These are phyloP conservation scores for Esox masquinongy DNA, from an alignment of 2,797 vertebrate species.

Conservation along the genomic window DNA sequence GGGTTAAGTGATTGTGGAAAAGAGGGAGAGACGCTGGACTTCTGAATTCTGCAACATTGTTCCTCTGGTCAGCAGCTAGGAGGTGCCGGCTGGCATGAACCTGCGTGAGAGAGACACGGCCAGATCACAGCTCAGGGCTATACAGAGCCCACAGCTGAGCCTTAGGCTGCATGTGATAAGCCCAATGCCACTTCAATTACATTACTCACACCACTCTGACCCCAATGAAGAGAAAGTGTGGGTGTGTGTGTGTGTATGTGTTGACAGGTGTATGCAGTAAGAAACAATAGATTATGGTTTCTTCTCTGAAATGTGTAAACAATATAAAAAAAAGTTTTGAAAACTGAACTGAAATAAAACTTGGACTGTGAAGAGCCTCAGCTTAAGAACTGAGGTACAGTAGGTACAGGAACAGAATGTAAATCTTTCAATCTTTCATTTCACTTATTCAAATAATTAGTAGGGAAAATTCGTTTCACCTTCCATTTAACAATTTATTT, in stretches of 20 bases:
- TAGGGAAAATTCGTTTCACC: constrained; percentile 17
- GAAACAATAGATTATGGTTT: too few relatives aligned
- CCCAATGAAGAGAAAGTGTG: constrained; percentile 3
- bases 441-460: constrained; percentile 52
- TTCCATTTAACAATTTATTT: too few relatives aligned
- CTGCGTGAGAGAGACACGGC: constrained; percentile 61
- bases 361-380: constrained; percentile 11
- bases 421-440: constrained; percentile 32
- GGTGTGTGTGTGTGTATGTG: background rate
- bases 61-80: constrained; percentile 70
- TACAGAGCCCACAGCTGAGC: constrained; percentile 65
- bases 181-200: constrained; percentile 69
- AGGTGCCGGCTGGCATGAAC: constrained; percentile 61
- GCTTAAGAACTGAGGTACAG: too few relatives aligned
- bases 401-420: too few relatives aligned
- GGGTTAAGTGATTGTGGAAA: constrained; percentile 75
- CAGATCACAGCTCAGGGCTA: constrained; percentile 14
- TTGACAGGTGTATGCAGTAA: too few relatives aligned
- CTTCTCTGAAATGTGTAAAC: too few relatives aligned
- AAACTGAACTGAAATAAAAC: too few relatives aligned
- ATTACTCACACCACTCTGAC: constrained; percentile 54
- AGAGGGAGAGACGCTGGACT: constrained; percentile 62
- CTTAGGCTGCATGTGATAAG: constrained; percentile 60
- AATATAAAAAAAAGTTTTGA: too few relatives aligned
- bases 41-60: constrained; percentile 63